Conservation (phyloP, 2,113 vertebrate genomes). For the Archilochus colubris region DNA sequence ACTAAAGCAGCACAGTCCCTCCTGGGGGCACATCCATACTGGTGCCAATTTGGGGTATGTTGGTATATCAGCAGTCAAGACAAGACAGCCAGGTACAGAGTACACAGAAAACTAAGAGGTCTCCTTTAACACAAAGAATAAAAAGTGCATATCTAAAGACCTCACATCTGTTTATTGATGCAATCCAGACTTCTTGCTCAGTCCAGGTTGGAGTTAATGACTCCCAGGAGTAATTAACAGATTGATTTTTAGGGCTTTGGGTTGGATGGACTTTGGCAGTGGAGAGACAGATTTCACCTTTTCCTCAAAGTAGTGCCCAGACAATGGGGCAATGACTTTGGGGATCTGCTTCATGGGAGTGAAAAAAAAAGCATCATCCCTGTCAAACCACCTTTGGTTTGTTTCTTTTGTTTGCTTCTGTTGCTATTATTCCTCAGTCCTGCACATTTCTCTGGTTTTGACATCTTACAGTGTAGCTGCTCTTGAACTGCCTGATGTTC, state of each 20-base stretch:
- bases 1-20: neutral
- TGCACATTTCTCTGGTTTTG: neutral
- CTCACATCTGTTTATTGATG: neutral
- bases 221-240: conserved; percentile 15
- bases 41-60: neutral
- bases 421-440: neutral
- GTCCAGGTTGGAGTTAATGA: conserved; percentile 5
- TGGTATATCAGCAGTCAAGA: neutral
- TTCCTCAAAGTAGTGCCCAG: neutral
- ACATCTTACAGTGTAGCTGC: neutral
- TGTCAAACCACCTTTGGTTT: neutral
- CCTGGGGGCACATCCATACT: neutral
- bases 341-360: neutral
- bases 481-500: neutral
- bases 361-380: neutral
- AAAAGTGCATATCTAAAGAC: neutral
- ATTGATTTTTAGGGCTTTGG: conserved; percentile 14
- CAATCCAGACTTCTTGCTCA: neutral
- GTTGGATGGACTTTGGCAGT: neutral
- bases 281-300: neutral
- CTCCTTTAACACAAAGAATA: neutral
- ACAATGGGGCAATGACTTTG: neutral
- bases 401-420: neutral
- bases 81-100: neutral
- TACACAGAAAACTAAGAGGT: neutral